These are phyloP conservation scores for Eupithecia vulgata DNA, from an alignment of 2,888 invertebrate genomes.

Conservation along the genomic window DNA sequence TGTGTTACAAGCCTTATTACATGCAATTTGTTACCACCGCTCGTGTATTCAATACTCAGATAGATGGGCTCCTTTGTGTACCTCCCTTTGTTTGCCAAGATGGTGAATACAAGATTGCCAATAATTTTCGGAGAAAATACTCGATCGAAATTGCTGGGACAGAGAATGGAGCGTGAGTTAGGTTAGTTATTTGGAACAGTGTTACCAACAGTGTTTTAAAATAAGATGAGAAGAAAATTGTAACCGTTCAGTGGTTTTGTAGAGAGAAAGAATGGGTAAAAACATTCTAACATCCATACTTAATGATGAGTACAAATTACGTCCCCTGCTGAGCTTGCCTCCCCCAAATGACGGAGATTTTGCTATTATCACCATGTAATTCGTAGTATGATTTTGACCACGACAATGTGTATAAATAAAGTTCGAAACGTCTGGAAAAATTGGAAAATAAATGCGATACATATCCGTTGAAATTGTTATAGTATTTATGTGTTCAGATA, in stretches of 20 bases:
- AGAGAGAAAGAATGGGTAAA: background rate
- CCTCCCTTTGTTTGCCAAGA: conserved; percentile 43
- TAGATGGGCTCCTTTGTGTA: conserved; percentile 41
- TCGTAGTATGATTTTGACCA: too few species aligned
- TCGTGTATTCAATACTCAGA: conserved; percentile 45
- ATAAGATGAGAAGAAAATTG: background rate
- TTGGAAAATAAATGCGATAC: too few species aligned
- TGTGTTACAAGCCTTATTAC: conserved; percentile 47
- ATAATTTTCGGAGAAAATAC: conserved; percentile 33
- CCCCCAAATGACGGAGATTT: too few species aligned
- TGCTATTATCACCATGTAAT: too few species aligned
- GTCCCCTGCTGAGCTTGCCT: too few species aligned
- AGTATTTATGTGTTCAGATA: too few species aligned
- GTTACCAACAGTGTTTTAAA: background rate
- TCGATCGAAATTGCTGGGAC: conserved; percentile 25
- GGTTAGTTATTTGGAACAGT: background rate
- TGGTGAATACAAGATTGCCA: conserved; percentile 40
- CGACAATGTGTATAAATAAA: too few species aligned
- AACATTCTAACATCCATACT: background rate
- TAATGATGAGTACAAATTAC: too few species aligned
- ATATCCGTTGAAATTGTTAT: too few species aligned
- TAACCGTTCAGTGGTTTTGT: background rate
- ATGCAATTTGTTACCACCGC: conserved; percentile 48
- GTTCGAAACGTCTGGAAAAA: too few species aligned
- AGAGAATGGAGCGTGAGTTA: background rate